phyloP scores from a whole-genome alignment of 2,113 vertebrate genomes.

The Anhinga rufa region DNA sequence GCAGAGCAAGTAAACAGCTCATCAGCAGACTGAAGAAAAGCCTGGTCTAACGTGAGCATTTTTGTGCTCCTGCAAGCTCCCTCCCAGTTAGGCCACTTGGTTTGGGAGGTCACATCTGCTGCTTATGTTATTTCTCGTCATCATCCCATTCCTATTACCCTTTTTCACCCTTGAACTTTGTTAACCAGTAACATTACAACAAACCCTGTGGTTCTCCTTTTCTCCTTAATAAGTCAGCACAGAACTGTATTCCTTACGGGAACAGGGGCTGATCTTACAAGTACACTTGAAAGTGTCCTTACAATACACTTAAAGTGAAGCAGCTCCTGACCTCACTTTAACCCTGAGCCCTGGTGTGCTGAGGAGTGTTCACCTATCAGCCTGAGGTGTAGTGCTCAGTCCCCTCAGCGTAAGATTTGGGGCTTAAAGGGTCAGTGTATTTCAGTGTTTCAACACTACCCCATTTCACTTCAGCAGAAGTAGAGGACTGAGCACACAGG shows the following conservation, averaged over 20 bases:
- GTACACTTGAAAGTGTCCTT: neutral
- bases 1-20: constrained; percentile 39
- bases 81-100: neutral
- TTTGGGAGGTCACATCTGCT: neutral
- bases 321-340: neutral
- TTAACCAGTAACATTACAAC: neutral
- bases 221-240: neutral
- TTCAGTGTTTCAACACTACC: neutral
- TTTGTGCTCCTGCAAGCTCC: neutral
- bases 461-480: neutral
- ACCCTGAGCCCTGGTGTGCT: neutral
- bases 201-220: neutral
- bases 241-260: neutral
- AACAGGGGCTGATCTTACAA: neutral
- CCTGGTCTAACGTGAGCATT: neutral
- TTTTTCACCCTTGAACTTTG: neutral
- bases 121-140: neutral
- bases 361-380: neutral
- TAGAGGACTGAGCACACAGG: neutral
- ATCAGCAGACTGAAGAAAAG: constrained; percentile 12
- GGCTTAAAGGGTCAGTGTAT: neutral
- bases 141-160: neutral
- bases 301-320: neutral
- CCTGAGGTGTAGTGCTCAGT: neutral
- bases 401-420: neutral